Percentiles rank a stretch among this genome's conserved stretches.
Conservation (phyloP, 2,888 invertebrate genomes). For the Bombyx huttoni region DNA sequence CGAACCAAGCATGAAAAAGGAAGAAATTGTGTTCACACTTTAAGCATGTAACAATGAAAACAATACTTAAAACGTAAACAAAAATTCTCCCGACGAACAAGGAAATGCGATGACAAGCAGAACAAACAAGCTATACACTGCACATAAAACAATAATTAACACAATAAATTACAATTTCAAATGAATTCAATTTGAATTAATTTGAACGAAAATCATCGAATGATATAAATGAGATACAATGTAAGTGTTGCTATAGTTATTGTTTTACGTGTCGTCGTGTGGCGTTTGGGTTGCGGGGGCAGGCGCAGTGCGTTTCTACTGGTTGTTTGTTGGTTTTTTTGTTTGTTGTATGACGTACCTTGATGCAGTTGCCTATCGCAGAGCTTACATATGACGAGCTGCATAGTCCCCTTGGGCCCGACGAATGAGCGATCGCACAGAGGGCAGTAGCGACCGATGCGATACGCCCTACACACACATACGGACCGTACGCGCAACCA, state of each 20-base stretch:
- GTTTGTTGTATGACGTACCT: slow-evolving; percentile 50
- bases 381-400: slow-evolving; percentile 73
- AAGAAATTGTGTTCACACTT: not conserved
- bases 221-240: not conserved
- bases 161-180: not conserved
- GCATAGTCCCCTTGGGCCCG: slow-evolving; percentile 77
- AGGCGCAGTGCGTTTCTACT: slow-evolving; percentile 19
- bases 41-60: not conserved
- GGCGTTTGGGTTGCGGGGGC: slow-evolving; percentile 1
- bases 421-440: slow-evolving; percentile 80
- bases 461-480: slow-evolving; percentile 76
- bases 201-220: not conserved
- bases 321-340: slow-evolving; percentile 23
- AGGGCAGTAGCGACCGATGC: slow-evolving; percentile 81
- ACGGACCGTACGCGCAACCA: slow-evolving; percentile 60
- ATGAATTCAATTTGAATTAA: not conserved
- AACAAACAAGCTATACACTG: slow-evolving; percentile 6
- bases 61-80: not conserved
- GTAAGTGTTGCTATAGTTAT: not conserved
- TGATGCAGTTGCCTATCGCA: slow-evolving; percentile 73
- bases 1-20: not conserved
- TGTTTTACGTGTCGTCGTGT: slow-evolving; percentile 11
- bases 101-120: slow-evolving; percentile 13
- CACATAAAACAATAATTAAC: slow-evolving; percentile 7
- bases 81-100: not conserved